Evolutionary conservation across 2,113 vertebrate genomes (phyloP).

Genomic region (Anguilla japonica): DNA sequence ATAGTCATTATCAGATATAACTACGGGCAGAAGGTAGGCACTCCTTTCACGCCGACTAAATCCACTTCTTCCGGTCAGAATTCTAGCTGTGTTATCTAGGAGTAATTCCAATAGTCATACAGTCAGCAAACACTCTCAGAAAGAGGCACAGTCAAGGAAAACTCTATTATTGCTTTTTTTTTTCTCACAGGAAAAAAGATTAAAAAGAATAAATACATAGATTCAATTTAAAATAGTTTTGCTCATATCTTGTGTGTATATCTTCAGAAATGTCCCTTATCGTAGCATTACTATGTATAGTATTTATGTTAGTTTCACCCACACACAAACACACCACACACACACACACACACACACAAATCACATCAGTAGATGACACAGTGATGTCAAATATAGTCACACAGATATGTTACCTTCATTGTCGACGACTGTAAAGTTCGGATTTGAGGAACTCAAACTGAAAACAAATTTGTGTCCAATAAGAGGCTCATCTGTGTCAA

Average conservation of each 20-base stretch:
- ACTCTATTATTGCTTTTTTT: not conserved
- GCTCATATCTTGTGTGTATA: no score
- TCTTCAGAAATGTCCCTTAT: no score
- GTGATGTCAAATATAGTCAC: not conserved
- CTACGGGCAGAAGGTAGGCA: constrained; percentile 78
- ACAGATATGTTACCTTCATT: constrained; percentile 79
- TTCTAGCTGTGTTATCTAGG: constrained; percentile 84
- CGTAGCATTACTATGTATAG: no score
- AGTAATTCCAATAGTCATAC: constrained; percentile 31
- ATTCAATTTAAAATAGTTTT: no score
- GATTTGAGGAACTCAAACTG: constrained; percentile 80
- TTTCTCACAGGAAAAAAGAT: constrained; percentile 19
- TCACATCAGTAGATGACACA: constrained; percentile 1
- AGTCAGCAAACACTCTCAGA: constrained; percentile 14
- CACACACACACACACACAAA: no score
- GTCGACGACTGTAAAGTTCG: constrained; percentile 86
- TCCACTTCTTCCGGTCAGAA: constrained; percentile 80
- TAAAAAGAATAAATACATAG: no score
- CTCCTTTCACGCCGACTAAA: constrained; percentile 81
- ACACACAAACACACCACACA: no score
- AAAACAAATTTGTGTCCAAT: constrained; percentile 89
- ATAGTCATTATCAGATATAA: constrained; percentile 82
- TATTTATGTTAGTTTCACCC: no score
- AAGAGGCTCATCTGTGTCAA: constrained; percentile 84
- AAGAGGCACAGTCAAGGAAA: not conserved